Percentiles rank a stretch among this genome's conserved stretches.
These are phyloP conservation scores for Toxonevra muliebris DNA, from an alignment of 2,888 invertebrate species.

Conservation along the genomic window DNA sequence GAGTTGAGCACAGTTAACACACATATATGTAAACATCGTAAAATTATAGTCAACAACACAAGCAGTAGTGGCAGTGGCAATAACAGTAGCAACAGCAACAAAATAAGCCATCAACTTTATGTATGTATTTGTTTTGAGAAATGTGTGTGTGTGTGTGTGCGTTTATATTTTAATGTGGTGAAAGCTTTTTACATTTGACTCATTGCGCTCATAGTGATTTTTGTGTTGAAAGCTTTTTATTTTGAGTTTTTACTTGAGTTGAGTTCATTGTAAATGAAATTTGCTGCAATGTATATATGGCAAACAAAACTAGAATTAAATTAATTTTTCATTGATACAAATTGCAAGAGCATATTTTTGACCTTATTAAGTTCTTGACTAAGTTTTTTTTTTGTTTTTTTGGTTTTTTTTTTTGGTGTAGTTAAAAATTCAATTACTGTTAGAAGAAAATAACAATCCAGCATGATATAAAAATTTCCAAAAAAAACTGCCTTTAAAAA, in stretches of 20 bases:
- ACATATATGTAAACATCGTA: conserved; percentile 15
- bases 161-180: not conserved
- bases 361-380: too few species aligned
- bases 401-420: too few species aligned
- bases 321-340: too few species aligned
- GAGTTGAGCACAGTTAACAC: conserved; percentile 24
- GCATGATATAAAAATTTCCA: too few species aligned
- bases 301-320: too few species aligned
- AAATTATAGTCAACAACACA: not conserved
- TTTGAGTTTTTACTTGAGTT: not conserved
- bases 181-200: not conserved
- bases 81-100: conserved; percentile 20
- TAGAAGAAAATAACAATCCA: too few species aligned
- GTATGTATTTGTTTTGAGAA: not conserved
- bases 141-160: not conserved
- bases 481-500: too few species aligned
- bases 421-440: too few species aligned
- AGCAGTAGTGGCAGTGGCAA: conserved; percentile 1
- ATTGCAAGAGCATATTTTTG: too few species aligned
- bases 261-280: not conserved
- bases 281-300: too few species aligned
- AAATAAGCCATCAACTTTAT: not conserved
- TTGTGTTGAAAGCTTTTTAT: conserved; percentile 4
- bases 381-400: too few species aligned
- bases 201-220: too few species aligned